phyloP scores from a whole-genome alignment of 2,888 invertebrate species.

The Hesperia comma region DNA sequence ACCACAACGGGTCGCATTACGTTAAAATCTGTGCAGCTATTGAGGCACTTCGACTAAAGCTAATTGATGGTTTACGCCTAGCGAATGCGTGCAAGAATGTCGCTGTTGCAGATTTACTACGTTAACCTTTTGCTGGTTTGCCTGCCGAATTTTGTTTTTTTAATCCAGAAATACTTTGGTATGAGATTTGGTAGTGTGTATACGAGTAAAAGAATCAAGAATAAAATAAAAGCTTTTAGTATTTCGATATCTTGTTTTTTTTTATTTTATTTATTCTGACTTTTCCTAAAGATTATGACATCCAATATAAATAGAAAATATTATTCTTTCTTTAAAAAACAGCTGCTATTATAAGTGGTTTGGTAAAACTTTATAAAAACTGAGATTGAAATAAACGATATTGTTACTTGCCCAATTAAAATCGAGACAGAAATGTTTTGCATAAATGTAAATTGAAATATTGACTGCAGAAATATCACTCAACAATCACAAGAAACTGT shows the following conservation, averaged over 20 bases:
- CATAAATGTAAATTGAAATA: constrained; percentile 14
- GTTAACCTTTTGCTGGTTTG: constrained; percentile 13
- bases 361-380: background rate
- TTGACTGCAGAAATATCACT: background rate
- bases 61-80: constrained; percentile 69
- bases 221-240: too few relatives aligned
- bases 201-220: too few relatives aligned
- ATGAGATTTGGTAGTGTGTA: too few relatives aligned
- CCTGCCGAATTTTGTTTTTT: background rate
- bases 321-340: background rate
- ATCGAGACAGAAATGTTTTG: background rate
- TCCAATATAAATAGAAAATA: too few relatives aligned
- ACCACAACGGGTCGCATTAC: constrained; percentile 22
- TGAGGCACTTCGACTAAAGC: constrained; percentile 46
- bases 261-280: too few relatives aligned
- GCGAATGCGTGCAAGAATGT: constrained; percentile 75
- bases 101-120: constrained; percentile 62
- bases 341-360: background rate
- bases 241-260: too few relatives aligned
- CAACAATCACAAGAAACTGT: too few relatives aligned
- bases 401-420: too few relatives aligned
- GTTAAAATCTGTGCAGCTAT: constrained; percentile 6
- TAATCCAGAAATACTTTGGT: too few relatives aligned
- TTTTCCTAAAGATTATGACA: too few relatives aligned
- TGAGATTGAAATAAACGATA: too few relatives aligned